phyloP scores from a whole-genome alignment of 2,113 vertebrate genomes.

The Chaetorhynchus papuensis region DNA sequence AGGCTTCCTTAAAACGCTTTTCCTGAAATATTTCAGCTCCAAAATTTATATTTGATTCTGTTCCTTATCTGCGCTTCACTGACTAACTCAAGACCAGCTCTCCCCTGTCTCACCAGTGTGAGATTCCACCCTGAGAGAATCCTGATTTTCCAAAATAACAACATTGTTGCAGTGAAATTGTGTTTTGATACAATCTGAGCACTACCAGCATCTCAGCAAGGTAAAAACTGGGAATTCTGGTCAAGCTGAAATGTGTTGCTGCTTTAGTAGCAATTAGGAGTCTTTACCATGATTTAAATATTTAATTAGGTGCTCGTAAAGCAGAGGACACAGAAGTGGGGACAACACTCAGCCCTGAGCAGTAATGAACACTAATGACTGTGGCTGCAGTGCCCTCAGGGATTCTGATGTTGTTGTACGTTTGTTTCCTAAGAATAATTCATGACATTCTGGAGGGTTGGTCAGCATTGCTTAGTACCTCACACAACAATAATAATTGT shows the following conservation, averaged over 20 bases:
- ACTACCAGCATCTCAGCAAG: background rate
- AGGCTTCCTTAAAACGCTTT: background rate
- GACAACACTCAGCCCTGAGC: background rate
- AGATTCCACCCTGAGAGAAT: conserved; percentile 28
- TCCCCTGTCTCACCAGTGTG: background rate
- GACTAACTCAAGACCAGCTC: conserved; percentile 53
- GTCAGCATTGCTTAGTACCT: background rate
- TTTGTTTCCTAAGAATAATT: conserved; percentile 10
- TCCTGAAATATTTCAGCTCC: background rate
- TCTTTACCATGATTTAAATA: background rate
- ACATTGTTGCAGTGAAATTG: background rate
- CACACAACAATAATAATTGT: background rate
- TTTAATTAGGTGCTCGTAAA: conserved; percentile 6
- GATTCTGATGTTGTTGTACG: background rate
- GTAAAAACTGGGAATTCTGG: background rate
- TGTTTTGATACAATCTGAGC: conserved; percentile 13
- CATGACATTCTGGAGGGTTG: background rate
- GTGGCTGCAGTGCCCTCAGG: background rate
- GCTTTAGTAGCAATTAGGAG: background rate
- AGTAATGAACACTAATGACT: background rate
- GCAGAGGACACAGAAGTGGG: background rate
- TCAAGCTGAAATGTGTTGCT: background rate
- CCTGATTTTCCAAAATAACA: background rate
- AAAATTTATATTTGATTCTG: background rate
- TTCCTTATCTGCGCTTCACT: background rate